Evolutionary conservation across 2,797 vertebrate species (phyloP), one percentile per base, ranked within the genome.

Genomic region (Dipus sagitta): DNA sequence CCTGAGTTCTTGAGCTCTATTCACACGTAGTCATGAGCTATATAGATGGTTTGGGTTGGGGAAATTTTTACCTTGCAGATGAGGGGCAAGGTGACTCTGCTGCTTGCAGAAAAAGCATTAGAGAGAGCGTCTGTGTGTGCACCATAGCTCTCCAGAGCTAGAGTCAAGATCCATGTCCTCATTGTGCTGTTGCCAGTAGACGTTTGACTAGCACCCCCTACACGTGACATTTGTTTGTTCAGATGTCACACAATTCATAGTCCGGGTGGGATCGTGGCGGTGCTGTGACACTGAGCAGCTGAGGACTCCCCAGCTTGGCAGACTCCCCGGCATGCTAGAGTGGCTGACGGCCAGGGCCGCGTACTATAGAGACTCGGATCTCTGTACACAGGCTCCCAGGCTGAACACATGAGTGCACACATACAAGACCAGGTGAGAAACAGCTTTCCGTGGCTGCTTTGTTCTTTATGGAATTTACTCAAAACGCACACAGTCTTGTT

Each of bases 281-380:
- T 96, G 96, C 97, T 96, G 96, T 98, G 98, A 98, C 97, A 98
- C 96, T 97, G 96, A 98, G 96, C 98, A 98, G 98, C 96, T 32
- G 65, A 98, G 97, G 96, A 95, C 97, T 97, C 95, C 97, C 65
- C 86, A 62, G 96, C 95, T 96, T 96, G 97, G 98, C 97, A 97
- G 96, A 92, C 92, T 91, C 96, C 95, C 86, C 80, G 89, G 86
- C 93, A 64, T 52, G 93, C 97, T 96, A 96, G 9, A 93, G 88
- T 98, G 98, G 98, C 98, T 88, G 67, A 11, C 47, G 60, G 98
- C 98, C 98, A 98, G 97, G 68, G 80, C 90, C 90, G 96, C 91
- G 82, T 91, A 93, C 64, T 68, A 96, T 88, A 88, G 93, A 96
- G 93, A 96, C 92, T 30, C 28, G 75, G 77, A 20, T 62, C 71